Conservation (phyloP, 1,140 invertebrate genomes). For the Drosophila persimilis region DNA sequence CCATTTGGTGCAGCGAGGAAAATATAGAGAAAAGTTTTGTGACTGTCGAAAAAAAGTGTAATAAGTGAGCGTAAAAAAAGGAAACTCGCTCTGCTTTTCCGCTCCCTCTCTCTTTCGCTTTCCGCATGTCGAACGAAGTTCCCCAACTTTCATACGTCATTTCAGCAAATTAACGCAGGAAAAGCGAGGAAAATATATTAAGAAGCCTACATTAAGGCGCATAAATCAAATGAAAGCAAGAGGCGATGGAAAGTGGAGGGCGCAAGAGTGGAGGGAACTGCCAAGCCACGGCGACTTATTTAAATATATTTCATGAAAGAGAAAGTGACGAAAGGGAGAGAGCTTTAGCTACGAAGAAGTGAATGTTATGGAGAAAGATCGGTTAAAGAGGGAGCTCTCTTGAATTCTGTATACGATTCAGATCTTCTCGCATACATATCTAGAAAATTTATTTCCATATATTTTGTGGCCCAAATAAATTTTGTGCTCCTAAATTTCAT, state of each 20-base stretch:
- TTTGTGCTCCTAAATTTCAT: too few species aligned
- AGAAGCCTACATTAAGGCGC: conserved; percentile 52
- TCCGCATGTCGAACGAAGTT: conserved; percentile 15
- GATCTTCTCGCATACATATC: too few species aligned
- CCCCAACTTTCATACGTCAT: conserved; percentile 43
- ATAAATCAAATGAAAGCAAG: conserved; percentile 55
- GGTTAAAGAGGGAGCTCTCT: too few species aligned
- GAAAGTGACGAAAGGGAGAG: not conserved
- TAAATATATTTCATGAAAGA: conserved; percentile 23
- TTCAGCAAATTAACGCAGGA: conserved; percentile 56
- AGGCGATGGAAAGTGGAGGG: not conserved
- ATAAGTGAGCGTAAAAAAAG: conserved; percentile 46
- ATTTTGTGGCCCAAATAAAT: too few species aligned
- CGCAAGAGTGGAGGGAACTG: conserved; percentile 9
- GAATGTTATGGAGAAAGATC: not conserved
- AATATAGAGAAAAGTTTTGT: conserved; percentile 51
- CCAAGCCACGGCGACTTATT: conserved; percentile 31
- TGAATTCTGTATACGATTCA: too few species aligned
- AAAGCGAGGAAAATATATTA: conserved; percentile 57
- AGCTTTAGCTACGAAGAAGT: not conserved
- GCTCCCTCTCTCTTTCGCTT: too few species aligned
- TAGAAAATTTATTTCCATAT: too few species aligned
- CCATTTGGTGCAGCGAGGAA: conserved; percentile 30
- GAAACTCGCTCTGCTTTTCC: conserved; percentile 24
- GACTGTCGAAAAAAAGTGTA: conserved; percentile 56